Evolutionary conservation across 2,113 vertebrate genomes (phyloP).

Genomic region (Montifringilla adamsi): DNA sequence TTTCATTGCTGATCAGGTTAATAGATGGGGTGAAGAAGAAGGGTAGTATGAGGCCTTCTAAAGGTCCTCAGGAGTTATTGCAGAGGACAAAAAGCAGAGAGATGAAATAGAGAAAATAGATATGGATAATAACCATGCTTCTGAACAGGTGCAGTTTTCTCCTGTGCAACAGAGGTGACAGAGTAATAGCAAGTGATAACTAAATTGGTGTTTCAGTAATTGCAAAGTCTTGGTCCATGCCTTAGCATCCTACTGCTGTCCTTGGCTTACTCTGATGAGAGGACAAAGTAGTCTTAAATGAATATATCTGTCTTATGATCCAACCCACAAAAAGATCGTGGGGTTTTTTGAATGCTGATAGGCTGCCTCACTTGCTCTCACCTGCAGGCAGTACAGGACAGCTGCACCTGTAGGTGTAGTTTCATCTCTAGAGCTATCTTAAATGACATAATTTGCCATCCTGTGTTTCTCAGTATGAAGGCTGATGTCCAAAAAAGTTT

Average conservation of each 20-base stretch:
- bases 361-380: neutral
- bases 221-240: neutral
- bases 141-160: conserved; percentile 26
- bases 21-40: conserved; percentile 23
- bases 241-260: neutral
- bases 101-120: conserved; percentile 25
- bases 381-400: neutral
- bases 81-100: conserved; percentile 24
- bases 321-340: neutral
- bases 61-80: conserved; percentile 30
- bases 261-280: neutral
- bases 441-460: neutral
- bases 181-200: conserved; percentile 27
- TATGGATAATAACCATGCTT: neutral
- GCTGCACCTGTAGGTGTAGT: neutral
- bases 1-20: conserved; percentile 41
- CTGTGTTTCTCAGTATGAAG: neutral
- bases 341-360: neutral
- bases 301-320: neutral
- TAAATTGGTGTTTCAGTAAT: conserved; percentile 32
- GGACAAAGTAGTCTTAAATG: neutral
- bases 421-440: neutral
- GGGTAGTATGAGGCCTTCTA: conserved; percentile 22
- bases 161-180: neutral
- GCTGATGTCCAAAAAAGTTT: neutral